These are phyloP conservation scores for Chloromyia formosa DNA, from an alignment of 2,888 invertebrate species.

Conservation along the genomic window DNA sequence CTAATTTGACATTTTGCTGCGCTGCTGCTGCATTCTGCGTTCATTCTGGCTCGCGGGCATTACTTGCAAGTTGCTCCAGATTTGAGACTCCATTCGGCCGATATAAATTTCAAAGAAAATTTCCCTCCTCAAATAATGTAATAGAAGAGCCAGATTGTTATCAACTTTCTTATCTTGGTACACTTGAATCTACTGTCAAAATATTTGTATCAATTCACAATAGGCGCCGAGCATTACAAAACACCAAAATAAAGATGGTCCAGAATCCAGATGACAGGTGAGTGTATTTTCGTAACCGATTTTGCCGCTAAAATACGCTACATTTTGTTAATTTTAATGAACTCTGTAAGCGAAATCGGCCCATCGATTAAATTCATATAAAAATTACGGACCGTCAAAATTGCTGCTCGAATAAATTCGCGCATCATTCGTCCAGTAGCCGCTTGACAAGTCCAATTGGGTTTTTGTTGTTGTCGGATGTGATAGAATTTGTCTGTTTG, in stretches of 20 bases:
- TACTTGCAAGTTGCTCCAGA: too few species aligned
- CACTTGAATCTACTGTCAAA: neutral
- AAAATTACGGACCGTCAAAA: neutral
- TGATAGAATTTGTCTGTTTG: neutral
- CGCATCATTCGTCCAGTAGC: neutral
- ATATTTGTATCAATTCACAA: constrained; percentile 8
- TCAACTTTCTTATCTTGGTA: too few species aligned
- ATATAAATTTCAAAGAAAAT: too few species aligned
- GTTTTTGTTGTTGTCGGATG: constrained; percentile 20
- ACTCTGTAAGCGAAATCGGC: neutral
- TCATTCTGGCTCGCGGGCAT: too few species aligned
- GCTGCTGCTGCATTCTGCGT: too few species aligned
- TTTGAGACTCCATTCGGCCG: too few species aligned
- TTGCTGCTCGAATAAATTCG: neutral
- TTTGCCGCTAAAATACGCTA: too few species aligned
- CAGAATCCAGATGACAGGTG: constrained; percentile 48
- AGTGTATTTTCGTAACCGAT: constrained; percentile 17
- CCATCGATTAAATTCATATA: neutral
- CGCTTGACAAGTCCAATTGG: constrained; percentile 28
- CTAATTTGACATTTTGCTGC: too few species aligned
- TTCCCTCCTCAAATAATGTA: too few species aligned
- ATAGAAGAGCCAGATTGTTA: too few species aligned
- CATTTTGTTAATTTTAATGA: neutral
- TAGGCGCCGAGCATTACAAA: constrained; percentile 14
- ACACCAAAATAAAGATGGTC: constrained; percentile 46